phyloP scores from a whole-genome alignment of 2,113 vertebrate genomes.

The Ptychochromis oligacanthus region DNA sequence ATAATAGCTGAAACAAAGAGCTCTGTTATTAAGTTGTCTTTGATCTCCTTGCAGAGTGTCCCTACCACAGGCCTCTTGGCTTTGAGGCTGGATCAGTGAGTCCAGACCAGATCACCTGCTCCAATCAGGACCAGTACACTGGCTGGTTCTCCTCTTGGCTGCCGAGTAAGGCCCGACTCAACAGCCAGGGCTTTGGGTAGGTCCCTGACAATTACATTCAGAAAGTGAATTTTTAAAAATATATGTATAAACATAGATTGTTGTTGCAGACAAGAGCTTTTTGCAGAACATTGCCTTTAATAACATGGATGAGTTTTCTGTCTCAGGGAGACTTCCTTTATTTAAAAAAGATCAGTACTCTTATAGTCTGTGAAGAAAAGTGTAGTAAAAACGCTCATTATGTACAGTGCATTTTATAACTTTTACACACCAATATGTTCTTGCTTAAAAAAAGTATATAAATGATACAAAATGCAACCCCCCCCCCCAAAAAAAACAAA shows the following conservation, averaged over 20 bases:
- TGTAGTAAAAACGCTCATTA: not conserved
- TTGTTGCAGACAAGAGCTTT: no score
- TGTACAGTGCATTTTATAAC: not conserved
- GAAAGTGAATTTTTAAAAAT: not conserved
- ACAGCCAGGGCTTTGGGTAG: slow-evolving; percentile 96
- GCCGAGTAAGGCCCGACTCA: slow-evolving; percentile 91
- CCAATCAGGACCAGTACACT: slow-evolving; percentile 92
- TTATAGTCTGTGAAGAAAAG: slow-evolving; percentile 23
- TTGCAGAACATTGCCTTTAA: no score
- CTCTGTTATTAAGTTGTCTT: not conserved
- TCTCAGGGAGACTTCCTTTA: not conserved
- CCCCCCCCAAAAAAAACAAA: no score
- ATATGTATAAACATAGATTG: not conserved
- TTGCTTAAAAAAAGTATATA: not conserved
- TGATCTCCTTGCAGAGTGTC: slow-evolving; percentile 85
- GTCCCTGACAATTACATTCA: slow-evolving; percentile 27
- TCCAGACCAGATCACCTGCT: slow-evolving; percentile 92
- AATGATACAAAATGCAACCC: not conserved
- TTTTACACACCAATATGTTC: not conserved
- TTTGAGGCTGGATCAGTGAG: slow-evolving; percentile 92
- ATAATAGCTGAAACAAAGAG: not conserved
- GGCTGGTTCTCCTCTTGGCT: slow-evolving; percentile 98
- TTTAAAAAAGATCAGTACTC: not conserved
- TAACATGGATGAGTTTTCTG: not conserved
- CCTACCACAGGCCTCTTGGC: slow-evolving; percentile 93